Base-by-base conservation (phyloP, 2,797 vertebrate species). In the Salmo trutta region DNA sequence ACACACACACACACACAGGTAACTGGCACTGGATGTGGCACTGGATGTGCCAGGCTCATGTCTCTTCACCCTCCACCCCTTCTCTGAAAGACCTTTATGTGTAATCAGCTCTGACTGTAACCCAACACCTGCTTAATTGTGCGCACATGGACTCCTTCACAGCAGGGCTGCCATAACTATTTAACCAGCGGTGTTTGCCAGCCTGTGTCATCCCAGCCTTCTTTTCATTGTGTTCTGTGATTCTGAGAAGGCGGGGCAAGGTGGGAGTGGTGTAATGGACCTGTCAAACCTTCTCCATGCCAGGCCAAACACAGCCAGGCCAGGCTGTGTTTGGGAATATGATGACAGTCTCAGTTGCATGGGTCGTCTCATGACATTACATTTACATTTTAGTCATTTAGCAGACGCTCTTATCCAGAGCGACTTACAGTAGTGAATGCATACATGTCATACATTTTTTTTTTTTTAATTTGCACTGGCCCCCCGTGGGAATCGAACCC, bases 21-120 rank as follows among this genome's bases (percentile, higher is more conserved):
- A 24, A 24, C 24, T 24, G 24, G 24, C 24, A 24, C 24, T 24
- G 24, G 24, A 24, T 24, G 24, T 24, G 24, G 24, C 24, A 24
- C 24, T 24, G 24, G 24, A 24, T 24, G 24, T 24, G 24, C 24
- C 24, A 10, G 41, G 41, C 41, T 10, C 8, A 29, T 69, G 83
- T 76, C 87, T 91, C 91, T 88, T 89, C 86, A 79, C 75, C 78
- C 82, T 80, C 21, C 62, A 65, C 83, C 83, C 81, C 81, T 82
- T 54, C 71, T 77, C 85, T 89, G 87, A 84, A 78, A 65, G 88
- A 85, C 79, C 88, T 83, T 56, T 59, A 85, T 86, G 75, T 90
- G 91, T 85, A 33, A 33, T 68, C 66, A 68, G 66, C 66, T 14
- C 27, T 68, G 66, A 31, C 29, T 17, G 31, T 36, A 92, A 93